Evolutionary conservation across 2,888 invertebrate genomes (phyloP), one percentile per base, ranked within the genome.

Genomic region (Dione vanillae): DNA sequence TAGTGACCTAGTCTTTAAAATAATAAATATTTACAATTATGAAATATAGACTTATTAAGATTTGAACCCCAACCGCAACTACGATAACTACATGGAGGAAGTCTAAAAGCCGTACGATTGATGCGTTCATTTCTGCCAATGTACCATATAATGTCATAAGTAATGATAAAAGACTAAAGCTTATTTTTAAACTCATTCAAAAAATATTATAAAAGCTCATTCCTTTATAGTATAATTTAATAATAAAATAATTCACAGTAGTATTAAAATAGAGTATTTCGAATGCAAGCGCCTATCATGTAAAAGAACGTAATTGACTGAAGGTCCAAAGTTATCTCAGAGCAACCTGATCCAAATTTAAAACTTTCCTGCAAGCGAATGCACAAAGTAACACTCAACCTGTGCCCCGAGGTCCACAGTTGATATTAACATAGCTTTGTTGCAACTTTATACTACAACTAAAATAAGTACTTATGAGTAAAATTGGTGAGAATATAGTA

Each of bases 361-460:
- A 75, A 75, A 75, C 67, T 74, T 74, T 75, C 56, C n/a, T 64
- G 64, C 62, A 71, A 72, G 74, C 71, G 61, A 67, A 59, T 70
- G 70, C 64, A 70, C 70, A 69, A 71, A 75, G 72, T 70, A 58
- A 58, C 66, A 47, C 65, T 54, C 65, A 54, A 56, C 65, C 70
- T 65, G 67, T 54, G 65, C 74, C 72, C 56, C 56, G 59, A 66
- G 72, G 52, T 67, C 65, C 68, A 47, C 51, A 51, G 69, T 65
- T 69, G 66, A 62, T 70, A 73, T 73, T 73, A 69, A 69, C 74
- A 74, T 70, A 67, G 69, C 74, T 74, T 74, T 72, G 72, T 72
- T 47, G 14, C 43, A 74, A 73, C 72, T 70, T 74, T 69, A 58
- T 43, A 27, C 65, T 72, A n/a, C 45, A 62, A 54, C 45, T 72